Percentiles rank a stretch among this genome's conserved stretches.
phyloP scores from a whole-genome alignment of 1,140 invertebrate genomes.

The Atta cephalotes region DNA sequence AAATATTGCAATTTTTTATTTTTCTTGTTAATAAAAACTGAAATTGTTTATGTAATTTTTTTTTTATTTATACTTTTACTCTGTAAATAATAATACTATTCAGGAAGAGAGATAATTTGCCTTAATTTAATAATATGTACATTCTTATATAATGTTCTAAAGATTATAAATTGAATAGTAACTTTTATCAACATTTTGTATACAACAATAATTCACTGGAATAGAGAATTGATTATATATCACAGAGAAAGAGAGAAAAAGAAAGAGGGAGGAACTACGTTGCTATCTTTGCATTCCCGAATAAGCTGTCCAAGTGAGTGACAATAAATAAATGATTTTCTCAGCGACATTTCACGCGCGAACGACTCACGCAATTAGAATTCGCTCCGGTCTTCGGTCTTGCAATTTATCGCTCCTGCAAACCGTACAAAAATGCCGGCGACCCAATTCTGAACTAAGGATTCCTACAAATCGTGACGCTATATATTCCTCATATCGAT shows the following conservation, averaged over 20 bases:
- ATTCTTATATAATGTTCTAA: background rate
- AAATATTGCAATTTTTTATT: background rate
- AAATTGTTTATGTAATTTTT: background rate
- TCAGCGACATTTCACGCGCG: constrained; percentile 43
- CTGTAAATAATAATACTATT: background rate
- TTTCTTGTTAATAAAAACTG: background rate
- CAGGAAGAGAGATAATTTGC: background rate
- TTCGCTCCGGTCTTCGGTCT: constrained; percentile 40
- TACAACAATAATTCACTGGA: background rate
- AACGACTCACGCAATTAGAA: constrained; percentile 54
- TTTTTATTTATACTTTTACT: background rate
- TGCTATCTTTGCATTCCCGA: background rate
- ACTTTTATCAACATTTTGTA: background rate
- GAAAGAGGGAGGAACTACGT: background rate
- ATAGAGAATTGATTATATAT: background rate
- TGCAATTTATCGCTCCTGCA: constrained; percentile 52
- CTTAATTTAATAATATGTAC: background rate
- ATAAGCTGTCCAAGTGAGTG: constrained; percentile 35
- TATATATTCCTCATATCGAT: constrained; percentile 60
- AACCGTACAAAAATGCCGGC: constrained; percentile 49
- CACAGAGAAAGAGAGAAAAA: background rate
- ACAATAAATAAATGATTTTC: constrained; percentile 62
- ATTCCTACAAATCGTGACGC: constrained; percentile 51
- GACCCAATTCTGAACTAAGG: constrained; percentile 54
- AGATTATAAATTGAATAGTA: background rate